These are phyloP conservation scores for Mayetiola destructor DNA, from an alignment of 2,888 invertebrate genomes.

Conservation along the genomic window DNA sequence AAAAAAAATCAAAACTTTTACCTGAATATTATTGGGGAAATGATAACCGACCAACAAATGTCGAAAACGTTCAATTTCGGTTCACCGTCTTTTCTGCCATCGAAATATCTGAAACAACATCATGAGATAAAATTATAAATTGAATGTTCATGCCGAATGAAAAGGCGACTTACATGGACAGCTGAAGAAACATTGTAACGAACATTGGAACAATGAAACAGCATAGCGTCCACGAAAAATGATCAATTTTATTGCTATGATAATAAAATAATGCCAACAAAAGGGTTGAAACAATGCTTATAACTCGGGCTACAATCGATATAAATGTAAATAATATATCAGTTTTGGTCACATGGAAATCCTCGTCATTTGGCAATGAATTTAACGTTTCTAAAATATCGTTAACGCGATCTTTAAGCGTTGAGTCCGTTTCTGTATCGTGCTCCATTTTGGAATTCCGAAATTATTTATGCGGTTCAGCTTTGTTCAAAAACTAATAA, in stretches of 20 bases:
- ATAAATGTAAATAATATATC: constrained; percentile 24
- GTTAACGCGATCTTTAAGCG: not conserved
- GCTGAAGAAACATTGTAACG: constrained; percentile 25
- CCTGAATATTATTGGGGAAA: constrained; percentile 27
- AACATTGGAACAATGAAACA: constrained; percentile 26
- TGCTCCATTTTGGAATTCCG: not conserved
- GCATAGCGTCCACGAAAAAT: constrained; percentile 26
- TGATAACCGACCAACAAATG: constrained; percentile 22
- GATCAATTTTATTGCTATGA: constrained; percentile 22
- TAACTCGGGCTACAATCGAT: constrained; percentile 25
- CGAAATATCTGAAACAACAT: not conserved
- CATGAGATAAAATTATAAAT: not conserved
- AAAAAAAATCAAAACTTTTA: constrained; percentile 17
- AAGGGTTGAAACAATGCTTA: constrained; percentile 24
- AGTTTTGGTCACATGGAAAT: constrained; percentile 20
- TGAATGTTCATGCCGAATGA: not conserved
- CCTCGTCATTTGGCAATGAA: constrained; percentile 13
- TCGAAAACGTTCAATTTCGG: constrained; percentile 18
- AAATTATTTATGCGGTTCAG: too few relatives aligned
- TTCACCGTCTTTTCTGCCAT: not conserved
- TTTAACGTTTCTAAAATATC: constrained; percentile 1
- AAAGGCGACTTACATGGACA: constrained; percentile 25
- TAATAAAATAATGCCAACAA: constrained; percentile 25
- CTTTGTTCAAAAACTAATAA: too few relatives aligned
- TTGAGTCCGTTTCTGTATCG: constrained; percentile 1